A percentile compares a stretch with the other conserved stretches of the same genome.
These are phyloP conservation scores for Linnaemya vulpina DNA, from an alignment of 2,888 invertebrate genomes.

Conservation along the genomic window DNA sequence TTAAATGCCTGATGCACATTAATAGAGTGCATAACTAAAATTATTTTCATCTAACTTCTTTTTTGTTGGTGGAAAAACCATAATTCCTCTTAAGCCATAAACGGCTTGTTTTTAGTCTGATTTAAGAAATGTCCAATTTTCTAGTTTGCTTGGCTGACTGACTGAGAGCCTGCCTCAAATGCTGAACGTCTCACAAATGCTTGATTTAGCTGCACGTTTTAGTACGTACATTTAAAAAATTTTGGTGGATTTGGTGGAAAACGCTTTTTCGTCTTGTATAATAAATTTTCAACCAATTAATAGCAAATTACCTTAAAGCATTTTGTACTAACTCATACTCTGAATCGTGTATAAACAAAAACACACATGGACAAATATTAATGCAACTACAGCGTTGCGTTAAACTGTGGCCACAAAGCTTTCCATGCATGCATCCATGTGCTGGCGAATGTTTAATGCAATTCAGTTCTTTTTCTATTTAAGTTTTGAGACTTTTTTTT, in stretches of 20 bases:
- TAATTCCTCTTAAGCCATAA: constrained; percentile 54
- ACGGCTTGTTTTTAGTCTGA: constrained; percentile 46
- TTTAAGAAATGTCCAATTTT: constrained; percentile 52
- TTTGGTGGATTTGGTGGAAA: constrained; percentile 41
- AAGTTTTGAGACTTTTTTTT: constrained; percentile 17
- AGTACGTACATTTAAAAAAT: constrained; percentile 38
- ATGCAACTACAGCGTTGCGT: constrained; percentile 46
- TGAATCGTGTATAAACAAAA: neutral
- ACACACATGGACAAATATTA: constrained; percentile 23
- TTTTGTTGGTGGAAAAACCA: neutral
- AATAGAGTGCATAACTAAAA: constrained; percentile 30
- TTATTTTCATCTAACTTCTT: constrained; percentile 27
- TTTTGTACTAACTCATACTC: constrained; percentile 55
- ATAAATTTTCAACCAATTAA: constrained; percentile 79
- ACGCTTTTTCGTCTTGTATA: constrained; percentile 57
- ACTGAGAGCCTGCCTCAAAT: constrained; percentile 25
- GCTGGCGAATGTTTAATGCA: constrained; percentile 30
- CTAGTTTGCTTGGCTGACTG: constrained; percentile 5
- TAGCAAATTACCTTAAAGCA: constrained; percentile 79
- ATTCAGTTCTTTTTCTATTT: constrained; percentile 39
- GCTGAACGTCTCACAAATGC: constrained; percentile 5
- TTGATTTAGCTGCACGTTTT: constrained; percentile 22
- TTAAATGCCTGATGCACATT: neutral
- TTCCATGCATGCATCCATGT: constrained; percentile 28
- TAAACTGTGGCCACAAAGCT: constrained; percentile 45